Evolutionary conservation across 1,140 invertebrate species (phyloP).

Genomic region (Neuroterus valhalla): DNA sequence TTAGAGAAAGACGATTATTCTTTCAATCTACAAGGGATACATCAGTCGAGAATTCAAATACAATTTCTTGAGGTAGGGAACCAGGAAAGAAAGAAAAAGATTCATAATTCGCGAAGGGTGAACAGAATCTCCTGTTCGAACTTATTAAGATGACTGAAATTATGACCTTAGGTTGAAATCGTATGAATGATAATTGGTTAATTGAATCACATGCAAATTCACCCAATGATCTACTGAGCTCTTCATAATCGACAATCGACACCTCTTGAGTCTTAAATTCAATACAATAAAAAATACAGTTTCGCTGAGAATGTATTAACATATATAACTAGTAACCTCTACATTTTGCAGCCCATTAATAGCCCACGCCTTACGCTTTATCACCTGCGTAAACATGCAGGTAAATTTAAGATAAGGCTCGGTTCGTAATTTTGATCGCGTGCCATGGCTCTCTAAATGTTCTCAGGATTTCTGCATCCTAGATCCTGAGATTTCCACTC

Average conservation of each 20-base stretch:
- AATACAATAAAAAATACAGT: not conserved
- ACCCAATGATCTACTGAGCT: not conserved
- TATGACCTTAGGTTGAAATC: not conserved
- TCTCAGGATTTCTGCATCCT: constrained; percentile 16
- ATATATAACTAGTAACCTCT: not conserved
- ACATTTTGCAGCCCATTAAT: constrained; percentile 23
- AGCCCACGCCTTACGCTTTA: constrained; percentile 22
- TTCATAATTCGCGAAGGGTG: too few relatives aligned
- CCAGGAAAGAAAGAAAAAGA: too few relatives aligned
- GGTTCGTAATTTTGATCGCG: constrained; percentile 25
- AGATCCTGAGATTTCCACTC: constrained; percentile 6
- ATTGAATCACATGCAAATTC: not conserved
- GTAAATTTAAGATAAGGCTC: constrained; percentile 23
- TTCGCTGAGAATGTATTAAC: not conserved
- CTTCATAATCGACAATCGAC: not conserved
- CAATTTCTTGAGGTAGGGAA: too few relatives aligned
- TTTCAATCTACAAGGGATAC: too few relatives aligned
- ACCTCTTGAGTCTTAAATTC: not conserved
- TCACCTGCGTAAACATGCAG: constrained; percentile 28
- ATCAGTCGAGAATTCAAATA: too few relatives aligned
- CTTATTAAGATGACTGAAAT: not conserved
- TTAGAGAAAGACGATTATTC: too few relatives aligned
- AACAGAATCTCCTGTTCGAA: too few relatives aligned
- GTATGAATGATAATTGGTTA: not conserved
- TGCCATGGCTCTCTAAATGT: constrained; percentile 4